Evolutionary conservation across 2,888 invertebrate species (phyloP), one percentile per base, ranked within the genome.

Genomic region (Xylocampa areola): DNA sequence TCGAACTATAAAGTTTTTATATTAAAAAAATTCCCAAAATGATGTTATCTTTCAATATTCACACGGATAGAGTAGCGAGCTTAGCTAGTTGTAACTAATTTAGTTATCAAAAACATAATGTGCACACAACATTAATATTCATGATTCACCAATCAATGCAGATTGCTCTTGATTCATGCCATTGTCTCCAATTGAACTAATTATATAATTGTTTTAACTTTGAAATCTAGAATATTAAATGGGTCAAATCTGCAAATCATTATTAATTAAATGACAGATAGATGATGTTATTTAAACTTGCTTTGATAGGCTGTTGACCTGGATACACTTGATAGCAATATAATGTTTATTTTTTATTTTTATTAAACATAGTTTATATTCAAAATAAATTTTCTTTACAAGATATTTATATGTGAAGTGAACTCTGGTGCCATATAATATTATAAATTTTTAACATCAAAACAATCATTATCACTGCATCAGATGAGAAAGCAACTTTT

Each of bases 141-240:
- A 57, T 89, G 89, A 91, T 79, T 90, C 91, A 89, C 79, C 85
- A 87, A 87, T 89, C 82, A 73, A 65, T 72, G 83, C 82, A 86
- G 76, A 88, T 87, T 87, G 86, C 72, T 82, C 82, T 74, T 67
- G 80, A 82, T 86, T 81, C 83, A 80, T 79, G 77, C 72, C 74
- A 87, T 86, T 89, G 86, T 79, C 73, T 80, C 77, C 87, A 90
- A 91, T 91, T 92, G 85, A 85, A 81, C 82, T 80, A 86, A 82
- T 77, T 77, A 75, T 70, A 73, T 80, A 84, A 86, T 83, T 81
- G 80, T 77, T 77, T 81, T 75, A 68, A 75, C 73, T 77, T 29
- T 36, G 21, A 49, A 57, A 63, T 65, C 17, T 45, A 51, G 14
- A 50, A 32, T 44, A 54, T 59, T 59, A 54, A 53, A 51, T 30